Percentiles rank a stretch among this genome's conserved stretches.
Evolutionary conservation across 2,113 vertebrate species (phyloP).

Genomic region (Chauna torquata): DNA sequence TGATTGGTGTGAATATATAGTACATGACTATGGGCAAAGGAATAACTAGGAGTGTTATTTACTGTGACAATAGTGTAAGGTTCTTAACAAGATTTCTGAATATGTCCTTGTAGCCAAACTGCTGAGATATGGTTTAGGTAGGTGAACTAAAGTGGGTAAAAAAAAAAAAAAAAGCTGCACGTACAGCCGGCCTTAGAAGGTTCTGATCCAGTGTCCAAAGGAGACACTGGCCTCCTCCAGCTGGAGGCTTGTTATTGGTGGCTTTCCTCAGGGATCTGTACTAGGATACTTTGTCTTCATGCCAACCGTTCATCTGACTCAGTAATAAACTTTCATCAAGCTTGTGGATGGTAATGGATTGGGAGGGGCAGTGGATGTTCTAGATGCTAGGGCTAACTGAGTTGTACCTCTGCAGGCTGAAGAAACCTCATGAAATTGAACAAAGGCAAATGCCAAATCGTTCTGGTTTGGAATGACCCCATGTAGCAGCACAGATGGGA

Average conservation of each 20-base stretch:
- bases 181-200: not conserved
- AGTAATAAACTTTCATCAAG: not conserved
- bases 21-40: not conserved
- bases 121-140: not conserved
- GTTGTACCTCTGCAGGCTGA: not conserved
- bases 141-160: not conserved
- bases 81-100: not conserved
- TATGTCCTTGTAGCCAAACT: not conserved
- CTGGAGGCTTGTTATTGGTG: not conserved
- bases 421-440: not conserved
- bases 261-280: not conserved
- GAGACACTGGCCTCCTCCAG: too few relatives aligned
- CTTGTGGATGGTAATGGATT: not conserved
- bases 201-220: not conserved
- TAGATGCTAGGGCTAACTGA: not conserved
- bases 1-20: not conserved
- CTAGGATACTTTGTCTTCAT: not conserved
- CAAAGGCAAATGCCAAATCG: not conserved
- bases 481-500: not conserved
- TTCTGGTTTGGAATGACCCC: fast-evolving
- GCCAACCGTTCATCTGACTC: not conserved
- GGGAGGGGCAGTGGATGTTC: not conserved
- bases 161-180: not conserved
- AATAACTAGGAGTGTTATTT: not conserved
- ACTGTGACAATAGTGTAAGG: not conserved